Percentiles rank a stretch among this genome's conserved stretches.
Evolutionary conservation across 2,888 invertebrate genomes (phyloP).

Genomic region (Periphyllus acericola): DNA sequence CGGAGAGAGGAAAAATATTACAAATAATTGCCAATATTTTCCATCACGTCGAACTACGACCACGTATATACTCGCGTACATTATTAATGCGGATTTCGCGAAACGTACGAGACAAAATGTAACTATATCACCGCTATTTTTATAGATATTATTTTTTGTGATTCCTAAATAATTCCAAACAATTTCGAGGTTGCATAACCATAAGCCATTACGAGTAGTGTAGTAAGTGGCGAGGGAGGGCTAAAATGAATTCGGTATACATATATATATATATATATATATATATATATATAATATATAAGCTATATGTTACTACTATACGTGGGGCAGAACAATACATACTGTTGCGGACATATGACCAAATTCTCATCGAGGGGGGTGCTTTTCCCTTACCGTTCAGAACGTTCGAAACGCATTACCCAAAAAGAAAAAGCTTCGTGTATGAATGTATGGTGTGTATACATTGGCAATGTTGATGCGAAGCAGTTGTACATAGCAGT

Average conservation of each 20-base stretch:
- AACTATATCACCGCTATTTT: background rate
- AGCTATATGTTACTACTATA: background rate
- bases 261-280: background rate
- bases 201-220: slow-evolving; percentile 19
- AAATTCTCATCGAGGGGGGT: slow-evolving; percentile 61
- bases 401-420: slow-evolving; percentile 61
- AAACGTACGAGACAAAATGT: background rate
- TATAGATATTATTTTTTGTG: background rate
- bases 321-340: slow-evolving; percentile 53
- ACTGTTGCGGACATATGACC: slow-evolving; percentile 55
- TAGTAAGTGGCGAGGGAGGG: background rate
- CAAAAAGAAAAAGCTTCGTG: slow-evolving; percentile 44
- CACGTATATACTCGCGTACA: too few relatives aligned
- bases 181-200: slow-evolving; percentile 19
- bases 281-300: slow-evolving; percentile 5
- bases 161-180: background rate
- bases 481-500: slow-evolving; percentile 59
- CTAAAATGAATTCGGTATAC: slow-evolving; percentile 39
- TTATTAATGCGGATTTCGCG: background rate
- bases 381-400: slow-evolving; percentile 35
- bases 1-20: background rate
- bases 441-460: slow-evolving; percentile 12
- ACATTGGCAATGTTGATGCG: slow-evolving; percentile 51
- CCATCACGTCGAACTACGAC: background rate
- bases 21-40: slow-evolving; percentile 30